Conservation (phyloP, 1,140 invertebrate genomes). For the Proctacanthus coquilletti region DNA sequence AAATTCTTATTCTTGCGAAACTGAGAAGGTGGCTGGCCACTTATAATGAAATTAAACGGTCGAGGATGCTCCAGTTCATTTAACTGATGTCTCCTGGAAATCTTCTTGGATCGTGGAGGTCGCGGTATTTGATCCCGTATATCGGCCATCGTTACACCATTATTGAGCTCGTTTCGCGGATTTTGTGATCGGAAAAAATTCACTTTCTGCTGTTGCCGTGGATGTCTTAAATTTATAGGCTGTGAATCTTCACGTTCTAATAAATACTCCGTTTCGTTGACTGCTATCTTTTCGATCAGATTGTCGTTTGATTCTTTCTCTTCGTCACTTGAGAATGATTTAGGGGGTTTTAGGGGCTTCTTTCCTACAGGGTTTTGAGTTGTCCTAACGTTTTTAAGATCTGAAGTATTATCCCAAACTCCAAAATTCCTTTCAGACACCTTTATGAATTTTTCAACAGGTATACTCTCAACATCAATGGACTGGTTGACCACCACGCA, state of each 20-base stretch:
- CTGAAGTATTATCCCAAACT: no score
- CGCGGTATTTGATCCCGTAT: constrained; percentile 2
- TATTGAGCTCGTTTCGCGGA: not conserved
- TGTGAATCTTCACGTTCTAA: not conserved
- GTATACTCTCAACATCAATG: no score
- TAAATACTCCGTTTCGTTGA: not conserved
- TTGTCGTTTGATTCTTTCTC: not conserved
- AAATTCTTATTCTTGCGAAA: constrained; percentile 1
- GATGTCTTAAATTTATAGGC: not conserved
- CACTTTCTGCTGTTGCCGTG: not conserved
- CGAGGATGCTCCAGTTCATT: not conserved
- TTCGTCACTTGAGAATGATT: no score
- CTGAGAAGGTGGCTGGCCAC: not conserved
- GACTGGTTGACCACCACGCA: no score
- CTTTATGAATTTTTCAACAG: no score
- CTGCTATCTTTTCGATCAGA: not conserved
- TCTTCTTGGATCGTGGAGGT: not conserved
- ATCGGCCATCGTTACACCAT: not conserved
- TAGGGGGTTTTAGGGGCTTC: no score
- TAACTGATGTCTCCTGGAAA: not conserved
- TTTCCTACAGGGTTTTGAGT: no score
- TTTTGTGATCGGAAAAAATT: not conserved
- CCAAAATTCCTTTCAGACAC: no score
- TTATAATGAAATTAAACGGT: constrained; percentile 1
- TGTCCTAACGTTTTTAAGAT: no score